Evolutionary conservation across 2,888 invertebrate genomes (phyloP), one percentile per base, ranked within the genome.

Genomic region (Andrena haemorrhoa): DNA sequence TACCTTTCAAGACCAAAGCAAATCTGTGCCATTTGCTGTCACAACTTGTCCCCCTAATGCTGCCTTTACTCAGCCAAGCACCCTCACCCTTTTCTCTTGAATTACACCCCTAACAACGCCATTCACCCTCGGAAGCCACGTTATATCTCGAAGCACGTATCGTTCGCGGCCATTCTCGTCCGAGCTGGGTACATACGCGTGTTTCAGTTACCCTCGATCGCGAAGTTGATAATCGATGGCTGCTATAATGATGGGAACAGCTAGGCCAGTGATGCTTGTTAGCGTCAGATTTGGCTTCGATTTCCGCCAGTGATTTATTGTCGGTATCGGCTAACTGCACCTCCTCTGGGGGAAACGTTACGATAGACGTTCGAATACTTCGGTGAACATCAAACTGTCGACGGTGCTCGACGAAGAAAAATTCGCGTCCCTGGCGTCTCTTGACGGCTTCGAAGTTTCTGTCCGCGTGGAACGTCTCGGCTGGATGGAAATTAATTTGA

Each of bases 251-350:
- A 69, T 64, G 75, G 82, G 82, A 75, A 47, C 41, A 41, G 49
- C 63, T 26, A 58, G 51, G 3, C 60, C 47, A 29, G 10, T 41
- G 68, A 61, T 74, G 83, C 73, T 73, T 73, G 76, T 77, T 74
- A 77, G 73, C 60, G 75, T 82, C 78, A 56, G 78, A 78, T 82
- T 79, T 33, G 63, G 53, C 61, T 77, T 75, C 65, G 72, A 73
- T 83, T 82, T 75, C 71, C 65, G 35, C 7, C 1, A 3, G n/a
- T 77, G 74, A 83, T 82, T 77, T 72, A 83, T 71, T 49, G 51
- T 0, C 29, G 49, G 51, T 49, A 69, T 81, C 73, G 73, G 64
- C 64, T 81, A 35, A 64, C 80, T 51, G 51, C 68, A 53, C 12
- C 47, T 47, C 26, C 2, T 41, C 41, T 3, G n/a, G 6, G 6